Base-by-base conservation (phyloP, 2,888 invertebrate genomes). In the Lysandra bellargus region DNA sequence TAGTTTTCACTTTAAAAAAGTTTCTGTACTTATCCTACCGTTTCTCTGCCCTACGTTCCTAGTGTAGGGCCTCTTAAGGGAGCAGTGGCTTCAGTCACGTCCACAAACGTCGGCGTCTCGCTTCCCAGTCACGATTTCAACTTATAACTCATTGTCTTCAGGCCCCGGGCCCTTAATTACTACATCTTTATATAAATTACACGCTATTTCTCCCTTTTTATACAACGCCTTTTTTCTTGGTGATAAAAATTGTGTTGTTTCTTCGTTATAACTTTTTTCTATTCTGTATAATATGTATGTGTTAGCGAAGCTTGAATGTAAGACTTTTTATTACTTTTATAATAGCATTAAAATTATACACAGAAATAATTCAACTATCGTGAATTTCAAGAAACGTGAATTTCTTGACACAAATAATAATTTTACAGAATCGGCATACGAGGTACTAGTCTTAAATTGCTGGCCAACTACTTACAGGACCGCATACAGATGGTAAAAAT, bases 161-260 rank as follows among this genome's bases (percentile, higher is more conserved):
- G 80, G 77, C 69, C 72, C 72, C 49, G 44, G 53, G 53, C 76
- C 78, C 78, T 75, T 81, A 80, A 81, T 79, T 79, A 79, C 80
- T 84, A 78, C 78, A 78, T 80, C 78, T 80, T 61, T 81, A 84
- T 85, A 85, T 83, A 81, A 85, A 82, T 83, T 83, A 83, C 82
- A 83, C 84, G 82, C 83, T 81, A 80, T 80, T 80, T 80, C 49
- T 75, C 12, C 75, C 14, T 75, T 49, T 75, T 69, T 69, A 69
- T 69, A 69, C 33, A 1, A 69, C 33, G 33, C 6, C 1, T 69
- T 69, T 69, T 33, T 69, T 37, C 33, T 69, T 33, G 14, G 69
- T 2, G 1, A 69, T 33, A 69, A 69, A 49, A 33, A 69, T 9
- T 69, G 5, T 69, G 12, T 12, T 69, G 5, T 33, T 69, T 33